These are phyloP conservation scores for Lepidocyrtinus sp. DNA, from an alignment of 2,888 invertebrate genomes.

Conservation along the genomic window DNA sequence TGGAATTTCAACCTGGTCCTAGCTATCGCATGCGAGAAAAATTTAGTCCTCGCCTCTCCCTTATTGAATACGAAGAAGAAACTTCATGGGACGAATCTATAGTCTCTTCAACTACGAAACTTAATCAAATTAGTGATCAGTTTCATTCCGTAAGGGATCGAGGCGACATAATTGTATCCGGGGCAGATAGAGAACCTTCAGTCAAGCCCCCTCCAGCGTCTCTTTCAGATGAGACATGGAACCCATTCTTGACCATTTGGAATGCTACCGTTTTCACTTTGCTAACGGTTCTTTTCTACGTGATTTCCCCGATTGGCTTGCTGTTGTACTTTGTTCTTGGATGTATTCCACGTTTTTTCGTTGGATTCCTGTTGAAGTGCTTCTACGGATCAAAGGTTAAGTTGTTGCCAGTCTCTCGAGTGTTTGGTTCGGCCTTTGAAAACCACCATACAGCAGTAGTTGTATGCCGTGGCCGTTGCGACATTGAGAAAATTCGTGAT, in stretches of 20 bases:
- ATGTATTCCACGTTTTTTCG: slow-evolving; percentile 17
- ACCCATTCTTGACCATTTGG: background rate
- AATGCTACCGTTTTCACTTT: background rate
- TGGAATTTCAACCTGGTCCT: slow-evolving; percentile 17
- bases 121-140: no score
- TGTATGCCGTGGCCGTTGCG: slow-evolving; percentile 32
- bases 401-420: slow-evolving; percentile 23
- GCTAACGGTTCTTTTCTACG: slow-evolving; percentile 12
- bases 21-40: slow-evolving; percentile 33
- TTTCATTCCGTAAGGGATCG: no score
- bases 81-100: background rate
- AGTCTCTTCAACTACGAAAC: background rate
- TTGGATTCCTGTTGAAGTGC: slow-evolving; percentile 10
- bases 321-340: background rate
- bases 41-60: slow-evolving; percentile 17
- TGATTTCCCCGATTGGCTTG: slow-evolving; percentile 12
- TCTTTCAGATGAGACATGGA: slow-evolving; percentile 9
- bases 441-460: slow-evolving; percentile 29
- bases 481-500: slow-evolving; percentile 31
- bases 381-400: slow-evolving; percentile 2
- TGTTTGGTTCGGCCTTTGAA: background rate
- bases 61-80: slow-evolving; percentile 35
- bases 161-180: slow-evolving; percentile 7
- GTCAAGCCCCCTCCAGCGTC: background rate
- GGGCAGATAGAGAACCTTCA: background rate